phyloP scores from a whole-genome alignment of 2,113 vertebrate species.

The rabbit (Oryctolagus cuniculus) region DNA sequence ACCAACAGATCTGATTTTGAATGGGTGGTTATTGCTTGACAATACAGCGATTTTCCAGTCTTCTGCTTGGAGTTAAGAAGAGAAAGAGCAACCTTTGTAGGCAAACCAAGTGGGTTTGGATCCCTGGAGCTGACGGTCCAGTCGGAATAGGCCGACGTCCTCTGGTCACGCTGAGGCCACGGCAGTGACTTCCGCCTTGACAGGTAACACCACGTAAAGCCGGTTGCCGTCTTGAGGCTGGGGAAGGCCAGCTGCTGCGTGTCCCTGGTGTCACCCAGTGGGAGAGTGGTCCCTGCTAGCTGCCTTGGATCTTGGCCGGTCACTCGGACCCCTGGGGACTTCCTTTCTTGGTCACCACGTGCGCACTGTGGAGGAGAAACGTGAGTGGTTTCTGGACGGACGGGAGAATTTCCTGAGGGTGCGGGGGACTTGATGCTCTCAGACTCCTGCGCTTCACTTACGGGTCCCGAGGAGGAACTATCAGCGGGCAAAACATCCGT shows the following conservation, averaged over 20 bases:
- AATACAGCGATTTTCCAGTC: conserved; percentile 94
- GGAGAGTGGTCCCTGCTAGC: conserved; percentile 85
- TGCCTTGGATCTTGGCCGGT: conserved; percentile 89
- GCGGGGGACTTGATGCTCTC: conserved; percentile 85
- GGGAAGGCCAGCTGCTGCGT: conserved; percentile 93
- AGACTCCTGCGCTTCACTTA: conserved; percentile 86
- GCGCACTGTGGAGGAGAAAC: conserved; percentile 85
- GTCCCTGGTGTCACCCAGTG: conserved; percentile 89
- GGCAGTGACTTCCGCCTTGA: conserved; percentile 94
- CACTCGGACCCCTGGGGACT: conserved; percentile 82
- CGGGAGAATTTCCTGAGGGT: conserved; percentile 71
- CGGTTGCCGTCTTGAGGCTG: conserved; percentile 96
- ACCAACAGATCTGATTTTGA: conserved; percentile 94
- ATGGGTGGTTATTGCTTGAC: conserved; percentile 93
- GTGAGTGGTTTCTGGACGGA: conserved; percentile 78
- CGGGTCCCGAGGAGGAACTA: conserved; percentile 81
- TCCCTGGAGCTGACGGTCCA: conserved; percentile 93
- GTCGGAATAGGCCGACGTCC: conserved; percentile 94
- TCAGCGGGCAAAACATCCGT: conserved; percentile 76
- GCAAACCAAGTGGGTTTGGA: conserved; percentile 95
- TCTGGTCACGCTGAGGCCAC: conserved; percentile 93
- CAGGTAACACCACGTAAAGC: conserved; percentile 97
- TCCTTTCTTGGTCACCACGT: conserved; percentile 89
- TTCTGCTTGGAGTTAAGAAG: conserved; percentile 97
- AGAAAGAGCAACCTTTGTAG: conserved; percentile 97